Conservation (phyloP, 2,888 invertebrate genomes). For the Pterobdella sp. region DNA sequence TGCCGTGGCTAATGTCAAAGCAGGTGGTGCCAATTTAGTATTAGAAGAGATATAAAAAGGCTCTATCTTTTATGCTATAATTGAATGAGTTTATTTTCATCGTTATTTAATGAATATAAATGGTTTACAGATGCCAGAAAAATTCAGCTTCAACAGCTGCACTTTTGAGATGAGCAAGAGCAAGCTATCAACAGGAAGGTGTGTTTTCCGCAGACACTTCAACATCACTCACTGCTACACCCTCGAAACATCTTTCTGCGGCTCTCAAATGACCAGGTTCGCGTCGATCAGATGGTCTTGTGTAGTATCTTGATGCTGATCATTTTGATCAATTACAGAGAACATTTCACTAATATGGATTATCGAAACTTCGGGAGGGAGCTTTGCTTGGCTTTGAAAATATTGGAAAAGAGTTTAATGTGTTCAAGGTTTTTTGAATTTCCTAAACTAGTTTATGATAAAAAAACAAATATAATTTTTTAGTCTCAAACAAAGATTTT, state of each 20-base stretch:
- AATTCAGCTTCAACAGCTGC: constrained; percentile 46
- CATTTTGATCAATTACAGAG: too few species aligned
- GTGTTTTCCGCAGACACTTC: constrained; percentile 50
- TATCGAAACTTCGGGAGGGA: too few species aligned
- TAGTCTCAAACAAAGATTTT: too few species aligned
- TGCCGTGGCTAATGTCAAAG: constrained; percentile 49
- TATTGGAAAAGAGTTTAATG: too few species aligned
- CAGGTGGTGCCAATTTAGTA: too few species aligned
- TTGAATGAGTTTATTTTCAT: neutral
- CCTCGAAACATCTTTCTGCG: constrained; percentile 50
- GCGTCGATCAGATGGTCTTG: neutral
- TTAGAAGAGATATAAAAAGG: too few species aligned
- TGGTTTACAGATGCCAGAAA: constrained; percentile 47
- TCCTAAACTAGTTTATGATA: neutral
- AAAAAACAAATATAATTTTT: neutral
- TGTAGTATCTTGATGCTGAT: too few species aligned
- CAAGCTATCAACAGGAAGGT: constrained; percentile 50
- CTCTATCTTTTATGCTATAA: neutral
- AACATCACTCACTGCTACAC: constrained; percentile 49
- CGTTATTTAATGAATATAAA: neutral
- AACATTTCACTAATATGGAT: too few species aligned
- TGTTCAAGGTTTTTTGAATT: too few species aligned
- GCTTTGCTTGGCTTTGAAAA: too few species aligned
- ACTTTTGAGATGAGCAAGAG: constrained; percentile 48
- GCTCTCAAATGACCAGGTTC: constrained; percentile 46